Percentiles rank a stretch among this genome's conserved stretches.
Conservation (phyloP, 2,888 invertebrate species). For the Zonitis immaculata region DNA sequence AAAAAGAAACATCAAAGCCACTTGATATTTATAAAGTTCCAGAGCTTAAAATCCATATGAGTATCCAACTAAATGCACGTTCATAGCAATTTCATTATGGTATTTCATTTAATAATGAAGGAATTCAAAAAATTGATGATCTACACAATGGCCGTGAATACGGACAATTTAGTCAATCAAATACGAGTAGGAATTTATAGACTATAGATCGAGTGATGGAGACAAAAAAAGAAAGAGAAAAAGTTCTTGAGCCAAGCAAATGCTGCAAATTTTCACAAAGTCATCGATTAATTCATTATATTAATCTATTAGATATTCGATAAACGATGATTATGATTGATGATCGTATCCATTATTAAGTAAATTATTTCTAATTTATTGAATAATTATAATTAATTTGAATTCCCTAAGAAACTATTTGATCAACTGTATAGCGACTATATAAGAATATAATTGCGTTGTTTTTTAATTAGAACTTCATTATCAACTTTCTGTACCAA, state of each 20-base stretch:
- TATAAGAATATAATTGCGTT: slow-evolving; percentile 9
- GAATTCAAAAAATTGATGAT: slow-evolving; percentile 10
- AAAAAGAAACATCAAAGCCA: too few relatives aligned
- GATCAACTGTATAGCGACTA: too few relatives aligned
- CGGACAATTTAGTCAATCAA: slow-evolving; percentile 7
- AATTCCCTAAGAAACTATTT: too few relatives aligned
- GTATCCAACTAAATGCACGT: slow-evolving; percentile 1
- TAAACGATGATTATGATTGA: not conserved
- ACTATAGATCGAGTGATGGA: not conserved
- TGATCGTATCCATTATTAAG: not conserved
- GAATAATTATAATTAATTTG: too few relatives aligned
- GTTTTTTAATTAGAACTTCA: slow-evolving; percentile 18
- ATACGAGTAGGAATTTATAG: slow-evolving; percentile 9
- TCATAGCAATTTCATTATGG: slow-evolving; percentile 4
- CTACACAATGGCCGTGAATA: slow-evolving; percentile 9
- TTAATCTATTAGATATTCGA: not conserved
- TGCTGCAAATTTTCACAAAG: not conserved
- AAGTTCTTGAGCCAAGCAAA: too few relatives aligned
- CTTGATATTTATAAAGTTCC: too few relatives aligned
- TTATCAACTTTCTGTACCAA: slow-evolving; percentile 24
- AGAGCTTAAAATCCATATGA: too few relatives aligned
- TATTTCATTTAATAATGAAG: slow-evolving; percentile 15
- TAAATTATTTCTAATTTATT: too few relatives aligned
- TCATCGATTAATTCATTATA: not conserved
- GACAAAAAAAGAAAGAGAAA: too few relatives aligned